Conservation (phyloP, 2,888 invertebrate genomes). For the Hylaea fasciaria region DNA sequence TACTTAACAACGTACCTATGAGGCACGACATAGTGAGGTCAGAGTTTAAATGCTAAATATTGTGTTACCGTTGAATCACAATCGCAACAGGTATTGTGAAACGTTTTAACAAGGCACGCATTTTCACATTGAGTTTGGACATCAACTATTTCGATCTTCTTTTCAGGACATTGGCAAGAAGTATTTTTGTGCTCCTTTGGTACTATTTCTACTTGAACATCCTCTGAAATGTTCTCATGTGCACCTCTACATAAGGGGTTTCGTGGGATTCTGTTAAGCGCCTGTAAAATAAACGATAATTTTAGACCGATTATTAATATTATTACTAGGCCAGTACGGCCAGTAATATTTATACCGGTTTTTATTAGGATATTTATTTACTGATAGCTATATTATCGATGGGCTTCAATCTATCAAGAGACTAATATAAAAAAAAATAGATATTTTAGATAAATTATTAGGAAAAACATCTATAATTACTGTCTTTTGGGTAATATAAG, state of each 20-base stretch:
- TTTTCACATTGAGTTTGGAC: constrained; percentile 21
- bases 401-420: too few species aligned
- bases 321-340: too few species aligned
- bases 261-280: background rate
- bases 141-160: constrained; percentile 17
- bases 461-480: too few species aligned
- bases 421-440: constrained; percentile 2
- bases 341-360: too few species aligned
- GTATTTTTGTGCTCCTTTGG: background rate
- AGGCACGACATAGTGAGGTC: too few species aligned
- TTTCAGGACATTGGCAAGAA: constrained; percentile 22
- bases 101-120: background rate
- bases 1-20: background rate
- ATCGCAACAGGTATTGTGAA: constrained; percentile 6
- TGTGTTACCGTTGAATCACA: constrained; percentile 4
- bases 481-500: too few species aligned
- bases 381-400: too few species aligned
- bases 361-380: too few species aligned
- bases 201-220: background rate
- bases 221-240: background rate
- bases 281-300: too few species aligned
- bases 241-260: background rate
- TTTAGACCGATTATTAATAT: too few species aligned
- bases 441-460: too few species aligned
- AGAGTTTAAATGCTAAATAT: too few species aligned